Evolutionary conservation across 2,797 vertebrate genomes (phyloP).

Genomic region (Antrozous pallidus): DNA sequence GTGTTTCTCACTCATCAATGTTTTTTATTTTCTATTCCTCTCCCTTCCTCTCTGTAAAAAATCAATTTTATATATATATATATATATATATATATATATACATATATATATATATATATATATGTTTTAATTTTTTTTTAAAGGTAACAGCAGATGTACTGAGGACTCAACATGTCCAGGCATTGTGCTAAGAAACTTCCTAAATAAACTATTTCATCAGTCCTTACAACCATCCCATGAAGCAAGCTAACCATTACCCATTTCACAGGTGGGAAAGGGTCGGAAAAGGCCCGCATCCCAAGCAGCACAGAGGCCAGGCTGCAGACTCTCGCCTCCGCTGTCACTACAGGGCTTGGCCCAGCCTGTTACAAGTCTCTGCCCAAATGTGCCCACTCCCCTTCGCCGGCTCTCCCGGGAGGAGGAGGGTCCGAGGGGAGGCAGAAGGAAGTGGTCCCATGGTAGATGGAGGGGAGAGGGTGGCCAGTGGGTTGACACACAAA

Average conservation of each 20-base stretch:
- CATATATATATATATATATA: no score
- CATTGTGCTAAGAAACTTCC: not conserved
- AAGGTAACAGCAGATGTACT: not conserved
- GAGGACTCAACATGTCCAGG: no score
- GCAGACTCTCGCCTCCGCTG: not conserved
- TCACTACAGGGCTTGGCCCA: not conserved
- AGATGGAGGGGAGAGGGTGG: not conserved
- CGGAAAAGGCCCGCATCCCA: not conserved
- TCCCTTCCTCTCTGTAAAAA: no score
- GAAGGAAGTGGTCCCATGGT: not conserved
- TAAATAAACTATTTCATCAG: not conserved
- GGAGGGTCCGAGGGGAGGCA: rapidly evolving
- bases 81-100: no score
- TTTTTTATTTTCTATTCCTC: no score
- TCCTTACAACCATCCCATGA: not conserved
- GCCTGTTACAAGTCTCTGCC: not conserved
- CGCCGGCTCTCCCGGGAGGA: not conserved
- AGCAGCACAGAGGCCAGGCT: not conserved
- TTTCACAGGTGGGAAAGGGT: not conserved
- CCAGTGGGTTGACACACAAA: not conserved
- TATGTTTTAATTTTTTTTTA: no score
- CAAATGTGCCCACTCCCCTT: not conserved
- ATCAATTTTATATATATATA: no score
- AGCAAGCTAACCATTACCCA: not conserved
- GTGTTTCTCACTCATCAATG: no score